Evolutionary conservation across 2,888 invertebrate species (phyloP).

Genomic region (Biston stratarius): DNA sequence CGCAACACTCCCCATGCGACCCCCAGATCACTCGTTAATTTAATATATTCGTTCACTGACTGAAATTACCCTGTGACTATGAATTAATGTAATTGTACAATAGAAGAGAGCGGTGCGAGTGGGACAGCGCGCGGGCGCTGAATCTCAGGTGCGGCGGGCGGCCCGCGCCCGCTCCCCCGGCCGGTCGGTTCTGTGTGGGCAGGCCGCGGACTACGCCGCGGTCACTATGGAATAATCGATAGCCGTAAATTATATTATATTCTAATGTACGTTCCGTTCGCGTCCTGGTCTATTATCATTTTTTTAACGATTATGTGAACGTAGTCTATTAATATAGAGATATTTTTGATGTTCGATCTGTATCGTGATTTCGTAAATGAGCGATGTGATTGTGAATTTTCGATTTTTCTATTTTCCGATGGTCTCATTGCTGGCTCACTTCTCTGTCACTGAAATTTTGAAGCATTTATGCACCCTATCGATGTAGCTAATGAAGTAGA

Average conservation of each 20-base stretch:
- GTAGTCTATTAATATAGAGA: slow-evolving; percentile 80
- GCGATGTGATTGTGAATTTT: slow-evolving; percentile 76
- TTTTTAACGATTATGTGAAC: slow-evolving; percentile 71
- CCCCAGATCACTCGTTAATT: slow-evolving; percentile 54
- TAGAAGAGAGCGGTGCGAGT: slow-evolving; percentile 63
- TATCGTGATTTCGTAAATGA: slow-evolving; percentile 79
- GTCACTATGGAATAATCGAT: slow-evolving; percentile 59
- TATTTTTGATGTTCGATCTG: slow-evolving; percentile 84
- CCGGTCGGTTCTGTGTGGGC: slow-evolving; percentile 42
- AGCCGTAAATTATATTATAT: slow-evolving; percentile 62
- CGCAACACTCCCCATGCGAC: slow-evolving; percentile 20
- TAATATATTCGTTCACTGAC: slow-evolving; percentile 61
- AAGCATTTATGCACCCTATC: slow-evolving; percentile 84
- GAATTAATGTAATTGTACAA: slow-evolving; percentile 47
- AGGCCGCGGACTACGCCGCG: slow-evolving; percentile 42
- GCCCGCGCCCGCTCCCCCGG: slow-evolving; percentile 36
- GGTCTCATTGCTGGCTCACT: slow-evolving; percentile 70
- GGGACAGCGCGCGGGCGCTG: slow-evolving; percentile 61
- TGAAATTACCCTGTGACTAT: slow-evolving; percentile 75
- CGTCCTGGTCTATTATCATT: slow-evolving; percentile 61
- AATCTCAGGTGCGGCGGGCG: slow-evolving; percentile 73
- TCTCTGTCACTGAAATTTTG: slow-evolving; percentile 74
- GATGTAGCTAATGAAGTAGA: slow-evolving; percentile 80
- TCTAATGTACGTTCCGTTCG: slow-evolving; percentile 57
- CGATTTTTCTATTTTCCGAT: slow-evolving; percentile 73